phyloP scores from a whole-genome alignment of 2,113 vertebrate species.

The Mus pahari region DNA sequence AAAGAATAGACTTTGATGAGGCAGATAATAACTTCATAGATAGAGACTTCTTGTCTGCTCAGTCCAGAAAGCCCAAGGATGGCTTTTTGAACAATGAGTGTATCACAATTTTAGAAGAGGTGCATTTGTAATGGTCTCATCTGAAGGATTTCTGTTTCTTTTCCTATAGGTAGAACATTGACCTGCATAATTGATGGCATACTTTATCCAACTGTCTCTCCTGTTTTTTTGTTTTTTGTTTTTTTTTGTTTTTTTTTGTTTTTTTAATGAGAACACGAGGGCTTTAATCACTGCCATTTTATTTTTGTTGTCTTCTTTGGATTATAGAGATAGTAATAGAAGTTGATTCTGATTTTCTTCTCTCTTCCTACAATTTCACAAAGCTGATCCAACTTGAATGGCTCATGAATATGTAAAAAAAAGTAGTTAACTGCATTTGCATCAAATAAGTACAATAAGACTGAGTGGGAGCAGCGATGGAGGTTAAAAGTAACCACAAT shows the following conservation, averaged over 20 bases:
- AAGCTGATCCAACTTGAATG: constrained; percentile 59
- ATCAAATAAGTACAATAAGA: constrained; percentile 64
- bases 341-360: constrained; percentile 46
- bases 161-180: not conserved
- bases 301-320: constrained; percentile 54
- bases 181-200: not conserved
- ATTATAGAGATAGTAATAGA: constrained; percentile 11
- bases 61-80: constrained; percentile 13
- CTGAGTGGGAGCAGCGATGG: constrained; percentile 61
- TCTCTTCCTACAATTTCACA: constrained; percentile 56
- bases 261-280: not conserved
- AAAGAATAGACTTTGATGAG: constrained; percentile 44
- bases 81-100: constrained; percentile 8
- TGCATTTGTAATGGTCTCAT: constrained; percentile 11
- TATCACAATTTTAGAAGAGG: constrained; percentile 22
- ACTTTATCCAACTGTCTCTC: constrained; percentile 25
- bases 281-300: constrained; percentile 29
- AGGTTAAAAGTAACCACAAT: constrained; percentile 70
- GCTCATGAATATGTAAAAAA: constrained; percentile 52
- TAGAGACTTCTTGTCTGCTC: not conserved
- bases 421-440: constrained; percentile 21
- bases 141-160: constrained; percentile 13
- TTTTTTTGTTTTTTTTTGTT: no score
- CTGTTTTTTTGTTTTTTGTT: not conserved
- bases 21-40: not conserved